Percentiles rank a stretch among this genome's conserved stretches.
phyloP scores from a whole-genome alignment of 2,797 vertebrate species.

The Sebastes iracundus region DNA sequence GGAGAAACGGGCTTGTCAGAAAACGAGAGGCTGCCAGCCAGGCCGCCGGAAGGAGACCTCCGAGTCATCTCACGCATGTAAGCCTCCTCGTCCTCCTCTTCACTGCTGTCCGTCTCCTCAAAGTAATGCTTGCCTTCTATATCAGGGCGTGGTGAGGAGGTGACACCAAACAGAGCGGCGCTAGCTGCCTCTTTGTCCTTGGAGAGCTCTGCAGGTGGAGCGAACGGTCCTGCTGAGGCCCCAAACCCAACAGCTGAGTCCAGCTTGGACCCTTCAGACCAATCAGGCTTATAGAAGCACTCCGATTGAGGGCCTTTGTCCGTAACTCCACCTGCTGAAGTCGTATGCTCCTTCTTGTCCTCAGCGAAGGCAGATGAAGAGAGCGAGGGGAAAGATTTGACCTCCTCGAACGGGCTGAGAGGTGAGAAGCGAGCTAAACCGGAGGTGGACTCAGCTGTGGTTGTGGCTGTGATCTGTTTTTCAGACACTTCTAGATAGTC shows the following conservation, averaged over 20 bases:
- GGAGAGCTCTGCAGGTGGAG: constrained; percentile 60
- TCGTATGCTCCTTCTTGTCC: constrained; percentile 74
- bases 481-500: constrained; percentile 94
- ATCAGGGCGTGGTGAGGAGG: constrained; percentile 84
- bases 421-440: constrained; percentile 84
- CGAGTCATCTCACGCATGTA: constrained; percentile 80
- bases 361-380: constrained; percentile 67
- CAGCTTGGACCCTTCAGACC: constrained; percentile 70
- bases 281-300: constrained; percentile 83
- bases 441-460: constrained; percentile 81
- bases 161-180: constrained; percentile 85
- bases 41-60: constrained; percentile 61
- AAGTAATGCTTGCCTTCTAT: constrained; percentile 81
- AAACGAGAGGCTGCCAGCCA: constrained; percentile 47
- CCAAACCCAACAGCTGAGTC: constrained; percentile 65
- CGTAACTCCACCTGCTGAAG: constrained; percentile 62
- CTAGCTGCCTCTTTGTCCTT: constrained; percentile 79
- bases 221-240: constrained; percentile 69
- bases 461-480: constrained; percentile 75
- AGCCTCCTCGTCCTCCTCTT: constrained; percentile 83
- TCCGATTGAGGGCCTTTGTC: constrained; percentile 82
- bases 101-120: constrained; percentile 86
- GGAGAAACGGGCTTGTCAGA: constrained; percentile 67
- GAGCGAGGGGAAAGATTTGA: constrained; percentile 77
- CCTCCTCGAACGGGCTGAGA: constrained; percentile 84